These are phyloP conservation scores for Sciurus carolinensis DNA, from an alignment of 2,797 vertebrate species.

Conservation along the genomic window DNA sequence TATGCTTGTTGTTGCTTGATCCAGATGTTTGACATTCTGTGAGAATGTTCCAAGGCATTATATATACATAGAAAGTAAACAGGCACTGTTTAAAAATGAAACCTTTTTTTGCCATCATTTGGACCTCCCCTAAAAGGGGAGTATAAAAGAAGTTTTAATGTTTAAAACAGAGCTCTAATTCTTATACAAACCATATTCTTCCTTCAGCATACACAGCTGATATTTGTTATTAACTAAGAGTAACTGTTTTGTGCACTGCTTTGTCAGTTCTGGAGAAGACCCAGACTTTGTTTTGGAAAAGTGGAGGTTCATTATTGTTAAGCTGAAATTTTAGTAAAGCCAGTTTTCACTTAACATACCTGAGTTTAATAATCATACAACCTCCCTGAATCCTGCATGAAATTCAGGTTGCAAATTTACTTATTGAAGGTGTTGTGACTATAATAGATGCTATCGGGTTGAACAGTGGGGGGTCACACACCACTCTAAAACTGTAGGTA, in stretches of 20 bases:
- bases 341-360: neutral
- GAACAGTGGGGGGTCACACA: neutral
- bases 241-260: neutral
- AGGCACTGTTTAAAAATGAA: slow-evolving; percentile 40
- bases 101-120: neutral
- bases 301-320: neutral
- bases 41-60: neutral
- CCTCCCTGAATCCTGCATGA: neutral
- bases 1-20: neutral
- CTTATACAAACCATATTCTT: neutral
- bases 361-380: neutral
- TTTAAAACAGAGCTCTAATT: slow-evolving; percentile 53
- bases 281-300: slow-evolving; percentile 5
- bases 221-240: neutral
- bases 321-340: slow-evolving; percentile 7
- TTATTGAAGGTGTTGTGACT: neutral
- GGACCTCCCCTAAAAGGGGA: neutral
- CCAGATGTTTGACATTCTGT: slow-evolving; percentile 52
- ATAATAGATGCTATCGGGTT: neutral
- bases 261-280: slow-evolving; percentile 17
- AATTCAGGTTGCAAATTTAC: neutral
- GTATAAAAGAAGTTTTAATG: neutral
- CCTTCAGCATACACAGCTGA: neutral
- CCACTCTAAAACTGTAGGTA: neutral
- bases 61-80: neutral